Base-by-base conservation (phyloP, 2,113 vertebrate genomes). In the Phylloscopus whistleri region DNA sequence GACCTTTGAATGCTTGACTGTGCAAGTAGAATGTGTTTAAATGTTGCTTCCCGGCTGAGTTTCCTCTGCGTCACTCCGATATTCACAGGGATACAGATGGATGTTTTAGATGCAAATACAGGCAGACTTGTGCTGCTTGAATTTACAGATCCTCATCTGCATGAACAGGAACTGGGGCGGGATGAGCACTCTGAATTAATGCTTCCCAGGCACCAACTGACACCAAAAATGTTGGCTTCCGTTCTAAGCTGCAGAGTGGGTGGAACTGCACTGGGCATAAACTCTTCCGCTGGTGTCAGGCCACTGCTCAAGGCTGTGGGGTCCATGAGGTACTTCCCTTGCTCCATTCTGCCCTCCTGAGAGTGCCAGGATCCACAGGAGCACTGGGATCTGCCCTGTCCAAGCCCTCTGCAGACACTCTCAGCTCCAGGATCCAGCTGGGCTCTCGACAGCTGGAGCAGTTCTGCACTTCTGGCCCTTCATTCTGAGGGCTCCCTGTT, bases 91-190 rank as follows among this genome's bases (percentile, higher is more conserved):
- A 69, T 56, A 73, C 88, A 94, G 94, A 90, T 79, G 76, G 84
- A 37, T 78, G 60, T 52, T 97, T 89, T 33, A 78, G 52, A 88
- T 93, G 95, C 88, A 95, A 95, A 93, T 87, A 19, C 39, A 59
- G 64, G 89, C 89, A 92, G 79, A 28, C 39, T 92, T 68, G 80
- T 79, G 85, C 63, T 79, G 20, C 88, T 39, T 27, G 35, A 39
- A 63, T 76, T 80, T 83, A 69, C 77, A 89, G 63, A 49, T 52
- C 77, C 70, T 91, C 87, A 80, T 81, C 94, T 87, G 76, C 85
- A 66, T 16, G 46, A 88, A 60, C 74, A 62, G 72, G 67, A 92
- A 80, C 63, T 59, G 53, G 30, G 74, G 64, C 5, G 0, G 83
- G 86, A 78, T 59, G 39, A 81, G 43, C 5, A 4, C 73, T 92